phyloP scores from a whole-genome alignment of 2,113 vertebrate species.

The Tupaia chinensis region DNA sequence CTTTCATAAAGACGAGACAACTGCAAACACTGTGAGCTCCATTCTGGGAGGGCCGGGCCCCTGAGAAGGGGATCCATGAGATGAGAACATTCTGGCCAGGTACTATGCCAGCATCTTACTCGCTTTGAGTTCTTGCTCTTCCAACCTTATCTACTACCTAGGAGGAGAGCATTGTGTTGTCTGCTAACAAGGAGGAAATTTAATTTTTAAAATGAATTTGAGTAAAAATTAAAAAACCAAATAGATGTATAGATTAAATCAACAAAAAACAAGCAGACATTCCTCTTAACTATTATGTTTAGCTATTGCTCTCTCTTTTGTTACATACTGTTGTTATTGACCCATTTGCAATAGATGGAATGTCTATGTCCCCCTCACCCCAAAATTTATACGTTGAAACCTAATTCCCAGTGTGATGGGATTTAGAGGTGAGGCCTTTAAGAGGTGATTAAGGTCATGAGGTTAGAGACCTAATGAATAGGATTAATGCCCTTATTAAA shows the following conservation, averaged over 20 bases:
- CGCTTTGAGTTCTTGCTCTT: neutral
- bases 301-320: neutral
- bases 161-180: neutral
- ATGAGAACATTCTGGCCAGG: neutral
- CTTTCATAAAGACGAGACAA: neutral
- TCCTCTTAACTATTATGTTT: neutral
- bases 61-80: neutral
- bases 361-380: neutral
- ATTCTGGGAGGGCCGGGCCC: fast-evolving
- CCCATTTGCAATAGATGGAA: neutral
- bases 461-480: neutral
- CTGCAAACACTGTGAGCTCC: fast-evolving
- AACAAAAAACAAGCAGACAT: neutral
- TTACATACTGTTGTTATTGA: neutral
- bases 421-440: too few species aligned
- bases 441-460: neutral
- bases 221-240: neutral
- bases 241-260: neutral
- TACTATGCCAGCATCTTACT: fast-evolving
- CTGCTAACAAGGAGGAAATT: neutral
- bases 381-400: neutral
- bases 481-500: neutral
- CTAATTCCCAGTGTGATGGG: neutral
- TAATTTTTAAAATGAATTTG: neutral
- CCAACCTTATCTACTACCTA: neutral